Percentiles rank a stretch among this genome's conserved stretches.
These are phyloP conservation scores for Formica selysi DNA, from an alignment of 1,140 invertebrate species.

Conservation along the genomic window DNA sequence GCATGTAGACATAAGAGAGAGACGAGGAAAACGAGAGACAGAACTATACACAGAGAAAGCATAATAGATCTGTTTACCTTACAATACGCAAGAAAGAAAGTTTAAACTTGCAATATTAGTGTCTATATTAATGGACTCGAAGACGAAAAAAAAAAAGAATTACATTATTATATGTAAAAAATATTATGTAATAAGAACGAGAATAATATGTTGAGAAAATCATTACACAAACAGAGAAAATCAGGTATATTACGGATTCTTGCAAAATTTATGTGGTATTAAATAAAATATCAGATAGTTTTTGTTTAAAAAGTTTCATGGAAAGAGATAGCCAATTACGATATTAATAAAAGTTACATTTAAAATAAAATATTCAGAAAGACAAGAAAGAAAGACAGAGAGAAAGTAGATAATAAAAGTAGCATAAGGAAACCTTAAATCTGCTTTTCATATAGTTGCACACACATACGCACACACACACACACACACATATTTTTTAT, in stretches of 20 bases:
- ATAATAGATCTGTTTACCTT: slow-evolving; percentile 18
- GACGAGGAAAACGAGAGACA: slow-evolving; percentile 29
- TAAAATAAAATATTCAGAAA: not conserved
- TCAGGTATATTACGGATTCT: not conserved
- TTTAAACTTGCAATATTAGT: not conserved
- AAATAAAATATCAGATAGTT: not conserved
- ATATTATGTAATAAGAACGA: not conserved
- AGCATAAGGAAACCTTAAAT: not conserved
- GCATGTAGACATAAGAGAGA: slow-evolving; percentile 60
- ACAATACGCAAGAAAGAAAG: slow-evolving; percentile 22
- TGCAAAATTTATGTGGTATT: not conserved
- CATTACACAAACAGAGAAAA: not conserved
- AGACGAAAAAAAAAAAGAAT: not conserved
- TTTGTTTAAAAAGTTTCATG: not conserved
- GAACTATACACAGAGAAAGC: slow-evolving; percentile 4
- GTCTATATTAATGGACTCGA: not conserved
- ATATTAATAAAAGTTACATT: slow-evolving; percentile 1
- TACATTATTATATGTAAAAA: not conserved
- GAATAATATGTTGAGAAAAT: not conserved
- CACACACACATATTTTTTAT: not conserved
- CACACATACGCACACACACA: no score
- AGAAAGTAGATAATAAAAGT: not conserved
- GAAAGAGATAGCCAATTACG: not conserved
- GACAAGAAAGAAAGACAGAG: no score
- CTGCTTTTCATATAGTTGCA: not conserved